phyloP scores from a whole-genome alignment of 2,797 vertebrate species.

The Bovichtus variegatus region DNA sequence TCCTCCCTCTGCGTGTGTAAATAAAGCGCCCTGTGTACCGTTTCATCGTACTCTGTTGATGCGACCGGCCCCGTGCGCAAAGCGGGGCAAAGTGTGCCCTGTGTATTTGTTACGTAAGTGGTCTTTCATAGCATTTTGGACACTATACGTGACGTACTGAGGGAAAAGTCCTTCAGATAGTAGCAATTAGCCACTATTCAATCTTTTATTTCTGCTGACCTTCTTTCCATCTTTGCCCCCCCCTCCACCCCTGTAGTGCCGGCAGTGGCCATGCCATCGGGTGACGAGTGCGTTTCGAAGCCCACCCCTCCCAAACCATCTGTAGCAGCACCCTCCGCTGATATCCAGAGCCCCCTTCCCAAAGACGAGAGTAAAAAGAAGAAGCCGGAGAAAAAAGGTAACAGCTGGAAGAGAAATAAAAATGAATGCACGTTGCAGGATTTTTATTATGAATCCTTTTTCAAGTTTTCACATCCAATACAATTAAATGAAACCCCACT shows the following conservation, averaged over 20 bases:
- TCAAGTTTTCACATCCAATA: constrained; percentile 27
- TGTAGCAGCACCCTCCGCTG: constrained; percentile 50
- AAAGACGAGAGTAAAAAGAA: constrained; percentile 90
- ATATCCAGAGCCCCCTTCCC: constrained; percentile 77
- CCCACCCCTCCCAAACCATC: constrained; percentile 72
- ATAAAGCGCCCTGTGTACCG: constrained; percentile 68
- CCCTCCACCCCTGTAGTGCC: constrained; percentile 86
- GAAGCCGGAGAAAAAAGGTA: constrained; percentile 96
- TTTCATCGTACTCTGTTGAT: constrained; percentile 63
- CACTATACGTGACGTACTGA: neutral
- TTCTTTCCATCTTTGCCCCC: too few relatives aligned
- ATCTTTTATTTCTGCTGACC: neutral
- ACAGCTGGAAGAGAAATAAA: neutral
- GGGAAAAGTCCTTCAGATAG: neutral
- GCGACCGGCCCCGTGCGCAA: constrained; percentile 45
- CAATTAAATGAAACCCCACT: constrained; percentile 1
- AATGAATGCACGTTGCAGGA: neutral
- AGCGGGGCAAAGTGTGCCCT: constrained; percentile 20
- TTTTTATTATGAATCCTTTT: constrained; percentile 11
- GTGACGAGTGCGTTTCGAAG: constrained; percentile 72
- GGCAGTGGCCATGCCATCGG: constrained; percentile 84
- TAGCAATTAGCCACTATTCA: neutral
- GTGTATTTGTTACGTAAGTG: constrained; percentile 21
- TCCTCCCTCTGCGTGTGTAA: constrained; percentile 73
- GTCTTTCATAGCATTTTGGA: neutral